Percentiles rank a stretch among this genome's conserved stretches.
Conservation (phyloP, 2,888 invertebrate species). For the Sericinus montela region DNA sequence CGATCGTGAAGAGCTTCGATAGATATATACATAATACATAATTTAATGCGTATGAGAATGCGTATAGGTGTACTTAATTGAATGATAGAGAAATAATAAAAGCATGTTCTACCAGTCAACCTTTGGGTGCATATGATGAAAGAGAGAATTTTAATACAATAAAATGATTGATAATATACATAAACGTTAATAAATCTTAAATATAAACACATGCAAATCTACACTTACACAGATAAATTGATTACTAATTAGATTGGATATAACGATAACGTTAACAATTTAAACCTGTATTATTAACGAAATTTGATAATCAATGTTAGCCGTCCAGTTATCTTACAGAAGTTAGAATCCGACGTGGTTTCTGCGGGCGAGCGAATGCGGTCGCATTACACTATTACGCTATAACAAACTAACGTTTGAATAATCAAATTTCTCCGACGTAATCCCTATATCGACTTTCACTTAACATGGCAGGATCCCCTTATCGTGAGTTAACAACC, state of each 20-base stretch:
- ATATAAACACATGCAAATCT: too few species aligned
- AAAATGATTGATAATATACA: too few species aligned
- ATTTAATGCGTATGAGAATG: too few species aligned
- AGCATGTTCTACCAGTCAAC: too few species aligned
- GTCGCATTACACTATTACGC: slow-evolving; percentile 21
- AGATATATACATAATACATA: too few species aligned
- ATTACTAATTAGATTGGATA: neutral
- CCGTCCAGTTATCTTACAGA: slow-evolving; percentile 2
- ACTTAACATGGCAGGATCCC: slow-evolving; percentile 55
- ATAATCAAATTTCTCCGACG: slow-evolving; percentile 64
- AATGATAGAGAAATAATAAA: too few species aligned
- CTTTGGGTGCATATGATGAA: too few species aligned
- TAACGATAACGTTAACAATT: slow-evolving; percentile 1
- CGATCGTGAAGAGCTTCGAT: too few species aligned
- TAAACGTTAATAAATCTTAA: too few species aligned
- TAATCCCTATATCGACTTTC: slow-evolving; percentile 72
- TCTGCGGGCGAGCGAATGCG: slow-evolving; percentile 9
- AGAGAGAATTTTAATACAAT: too few species aligned
- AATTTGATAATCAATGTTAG: neutral
- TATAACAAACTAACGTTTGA: slow-evolving; percentile 42
- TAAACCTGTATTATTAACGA: slow-evolving; percentile 4
- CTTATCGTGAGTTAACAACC: slow-evolving; percentile 56
- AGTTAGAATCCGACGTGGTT: neutral
- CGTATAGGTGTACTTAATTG: too few species aligned
- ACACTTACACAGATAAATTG: too few species aligned